These are phyloP conservation scores for Crenuchus spilurus DNA, from an alignment of 2,797 vertebrate species.

Conservation along the genomic window DNA sequence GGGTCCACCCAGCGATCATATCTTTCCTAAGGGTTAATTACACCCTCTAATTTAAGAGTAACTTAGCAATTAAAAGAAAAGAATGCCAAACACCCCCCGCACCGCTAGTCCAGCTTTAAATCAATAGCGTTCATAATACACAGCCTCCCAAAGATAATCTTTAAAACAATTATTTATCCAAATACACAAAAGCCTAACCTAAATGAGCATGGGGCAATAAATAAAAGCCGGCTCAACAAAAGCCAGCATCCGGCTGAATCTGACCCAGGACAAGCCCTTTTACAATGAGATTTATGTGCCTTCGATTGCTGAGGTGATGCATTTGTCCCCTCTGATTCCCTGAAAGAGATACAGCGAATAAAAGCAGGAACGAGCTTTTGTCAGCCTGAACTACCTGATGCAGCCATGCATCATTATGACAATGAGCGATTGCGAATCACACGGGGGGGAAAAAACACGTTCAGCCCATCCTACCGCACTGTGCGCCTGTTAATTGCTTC, in stretches of 20 bases:
- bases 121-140: constrained; percentile 50
- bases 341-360: constrained; percentile 81
- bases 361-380: constrained; percentile 73
- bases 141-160: constrained; percentile 54
- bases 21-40: constrained; percentile 27
- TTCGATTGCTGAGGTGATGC: constrained; percentile 74
- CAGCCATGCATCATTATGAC: constrained; percentile 79
- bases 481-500: constrained; percentile 63
- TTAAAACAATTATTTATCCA: constrained; percentile 73
- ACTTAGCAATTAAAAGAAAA: constrained; percentile 31
- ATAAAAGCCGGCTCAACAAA: constrained; percentile 66
- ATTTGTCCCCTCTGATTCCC: constrained; percentile 71
- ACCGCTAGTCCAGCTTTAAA: neutral
- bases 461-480: constrained; percentile 20
- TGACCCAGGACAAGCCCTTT: constrained; percentile 69
- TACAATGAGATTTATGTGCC: constrained; percentile 78
- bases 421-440: constrained; percentile 68
- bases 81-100: constrained; percentile 12
- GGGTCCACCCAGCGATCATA: neutral
- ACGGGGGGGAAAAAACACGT: constrained; percentile 52
- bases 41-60: constrained; percentile 2
- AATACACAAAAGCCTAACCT: constrained; percentile 62
- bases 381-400: constrained; percentile 75
- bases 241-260: constrained; percentile 69
- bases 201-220: constrained; percentile 66